phyloP scores from a whole-genome alignment of 2,113 vertebrate genomes.

The Apaloderma vittatum region DNA sequence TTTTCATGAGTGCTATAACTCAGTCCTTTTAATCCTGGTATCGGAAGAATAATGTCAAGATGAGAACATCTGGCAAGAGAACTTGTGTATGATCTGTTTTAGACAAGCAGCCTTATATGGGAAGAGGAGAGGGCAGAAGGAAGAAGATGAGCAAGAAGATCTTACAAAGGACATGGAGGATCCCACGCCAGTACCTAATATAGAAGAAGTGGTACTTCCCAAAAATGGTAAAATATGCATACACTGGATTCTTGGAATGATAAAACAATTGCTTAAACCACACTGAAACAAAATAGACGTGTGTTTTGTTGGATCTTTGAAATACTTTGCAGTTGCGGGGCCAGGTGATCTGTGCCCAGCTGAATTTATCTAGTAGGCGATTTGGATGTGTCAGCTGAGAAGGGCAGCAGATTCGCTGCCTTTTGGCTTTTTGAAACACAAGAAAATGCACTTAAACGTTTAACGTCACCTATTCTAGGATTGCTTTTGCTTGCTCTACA shows the following conservation, averaged over 20 bases:
- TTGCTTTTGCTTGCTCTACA: background rate
- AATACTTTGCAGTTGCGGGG: rapidly evolving
- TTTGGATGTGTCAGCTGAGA: background rate
- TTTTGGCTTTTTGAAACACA: background rate
- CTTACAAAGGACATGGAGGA: slow-evolving; percentile 97
- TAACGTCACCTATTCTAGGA: background rate
- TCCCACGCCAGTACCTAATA: slow-evolving; percentile 93
- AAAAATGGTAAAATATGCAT: slow-evolving; percentile 85
- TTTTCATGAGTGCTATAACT: background rate
- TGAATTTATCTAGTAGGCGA: background rate
- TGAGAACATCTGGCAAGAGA: background rate
- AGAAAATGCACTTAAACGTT: background rate
- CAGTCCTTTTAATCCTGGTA: background rate
- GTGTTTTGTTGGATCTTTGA: background rate
- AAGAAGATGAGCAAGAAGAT: slow-evolving; percentile 96
- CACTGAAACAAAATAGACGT: rapidly evolving
- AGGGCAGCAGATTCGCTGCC: background rate
- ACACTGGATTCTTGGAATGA: background rate
- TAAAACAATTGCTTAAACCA: background rate
- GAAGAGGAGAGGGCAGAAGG: slow-evolving; percentile 91
- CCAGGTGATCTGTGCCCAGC: background rate
- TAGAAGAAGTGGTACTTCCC: slow-evolving; percentile 93
- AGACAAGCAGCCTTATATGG: slow-evolving; percentile 90
- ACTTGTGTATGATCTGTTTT: slow-evolving; percentile 20
- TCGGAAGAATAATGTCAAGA: background rate